These are phyloP conservation scores for Hemicordylus capensis DNA, from an alignment of 2,113 vertebrate genomes.

Conservation along the genomic window DNA sequence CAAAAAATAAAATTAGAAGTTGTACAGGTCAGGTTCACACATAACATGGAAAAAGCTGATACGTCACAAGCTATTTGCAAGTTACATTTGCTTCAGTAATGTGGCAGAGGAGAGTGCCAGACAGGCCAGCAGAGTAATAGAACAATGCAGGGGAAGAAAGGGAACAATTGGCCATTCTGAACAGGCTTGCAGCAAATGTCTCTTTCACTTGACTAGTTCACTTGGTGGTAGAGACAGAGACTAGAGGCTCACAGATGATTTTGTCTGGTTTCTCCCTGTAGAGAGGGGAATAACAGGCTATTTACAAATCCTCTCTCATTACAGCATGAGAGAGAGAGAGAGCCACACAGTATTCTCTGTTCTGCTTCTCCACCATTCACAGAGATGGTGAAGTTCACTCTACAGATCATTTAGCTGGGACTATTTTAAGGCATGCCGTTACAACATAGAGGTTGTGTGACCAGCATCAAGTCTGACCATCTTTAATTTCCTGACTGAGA, in stretches of 20 bases:
- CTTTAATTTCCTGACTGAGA: not conserved
- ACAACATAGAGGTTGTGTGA: not conserved
- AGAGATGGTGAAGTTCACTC: not conserved
- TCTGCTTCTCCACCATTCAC: not conserved
- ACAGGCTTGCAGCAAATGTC: not conserved
- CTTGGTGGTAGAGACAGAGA: not conserved
- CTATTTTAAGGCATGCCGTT: not conserved
- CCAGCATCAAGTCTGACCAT: not conserved
- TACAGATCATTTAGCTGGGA: not conserved
- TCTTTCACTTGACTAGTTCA: not conserved
- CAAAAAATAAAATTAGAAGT: not conserved
- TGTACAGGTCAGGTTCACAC: not conserved
- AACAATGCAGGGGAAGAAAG: not conserved
- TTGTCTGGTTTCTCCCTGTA: conserved; percentile 34
- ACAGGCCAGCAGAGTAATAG: not conserved
- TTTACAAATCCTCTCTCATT: not conserved
- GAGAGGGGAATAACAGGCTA: conserved; percentile 23
- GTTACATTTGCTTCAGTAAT: not conserved
- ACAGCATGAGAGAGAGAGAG: not conserved
- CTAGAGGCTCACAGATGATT: not conserved
- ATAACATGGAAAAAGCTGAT: not conserved
- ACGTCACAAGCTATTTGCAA: not conserved
- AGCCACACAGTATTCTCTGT: not conserved
- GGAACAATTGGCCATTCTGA: not conserved
- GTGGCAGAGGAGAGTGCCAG: not conserved